phyloP scores from a whole-genome alignment of 2,797 vertebrate genomes.

The Poecilia picta region DNA sequence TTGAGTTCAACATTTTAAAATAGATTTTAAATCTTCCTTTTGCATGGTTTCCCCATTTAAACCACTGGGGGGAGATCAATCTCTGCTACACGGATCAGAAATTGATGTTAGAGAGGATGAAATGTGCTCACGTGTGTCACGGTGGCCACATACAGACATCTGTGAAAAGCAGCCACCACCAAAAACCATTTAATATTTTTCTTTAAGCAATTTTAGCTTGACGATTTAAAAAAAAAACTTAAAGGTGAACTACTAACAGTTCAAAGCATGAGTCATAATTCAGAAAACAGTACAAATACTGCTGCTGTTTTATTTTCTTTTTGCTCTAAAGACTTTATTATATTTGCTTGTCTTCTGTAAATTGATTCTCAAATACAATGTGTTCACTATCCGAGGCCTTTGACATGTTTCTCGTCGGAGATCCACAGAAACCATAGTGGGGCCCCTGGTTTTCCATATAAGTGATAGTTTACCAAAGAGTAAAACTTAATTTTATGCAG shows the following conservation, averaged over 20 bases:
- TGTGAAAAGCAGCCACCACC: conserved; percentile 33
- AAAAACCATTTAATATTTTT: conserved; percentile 30
- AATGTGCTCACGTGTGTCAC: conserved; percentile 33
- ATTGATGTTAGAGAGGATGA: conserved; percentile 19
- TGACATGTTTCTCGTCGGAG: not conserved
- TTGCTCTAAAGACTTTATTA: not conserved
- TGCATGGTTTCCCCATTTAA: conserved; percentile 21
- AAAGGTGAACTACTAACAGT: not conserved
- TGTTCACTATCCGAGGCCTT: not conserved
- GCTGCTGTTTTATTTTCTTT: not conserved
- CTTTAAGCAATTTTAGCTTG: not conserved
- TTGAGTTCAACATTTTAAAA: conserved; percentile 28
- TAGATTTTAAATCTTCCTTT: conserved; percentile 15
- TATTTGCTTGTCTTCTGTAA: not conserved
- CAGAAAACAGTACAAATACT: not conserved
- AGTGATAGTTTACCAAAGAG: not conserved
- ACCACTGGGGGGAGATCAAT: conserved; percentile 76
- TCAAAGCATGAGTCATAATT: not conserved
- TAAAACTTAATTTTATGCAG: not conserved
- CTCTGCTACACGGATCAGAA: conserved; percentile 51
- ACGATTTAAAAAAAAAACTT: not conserved
- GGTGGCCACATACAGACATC: conserved; percentile 49
- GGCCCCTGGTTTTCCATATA: not conserved
- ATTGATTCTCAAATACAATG: not conserved
- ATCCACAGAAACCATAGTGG: not conserved